A percentile compares a stretch with the other conserved stretches of the same genome.
Conservation (phyloP, 2,113 vertebrate species). For the western clawed frog (Xenopus tropicalis) region DNA sequence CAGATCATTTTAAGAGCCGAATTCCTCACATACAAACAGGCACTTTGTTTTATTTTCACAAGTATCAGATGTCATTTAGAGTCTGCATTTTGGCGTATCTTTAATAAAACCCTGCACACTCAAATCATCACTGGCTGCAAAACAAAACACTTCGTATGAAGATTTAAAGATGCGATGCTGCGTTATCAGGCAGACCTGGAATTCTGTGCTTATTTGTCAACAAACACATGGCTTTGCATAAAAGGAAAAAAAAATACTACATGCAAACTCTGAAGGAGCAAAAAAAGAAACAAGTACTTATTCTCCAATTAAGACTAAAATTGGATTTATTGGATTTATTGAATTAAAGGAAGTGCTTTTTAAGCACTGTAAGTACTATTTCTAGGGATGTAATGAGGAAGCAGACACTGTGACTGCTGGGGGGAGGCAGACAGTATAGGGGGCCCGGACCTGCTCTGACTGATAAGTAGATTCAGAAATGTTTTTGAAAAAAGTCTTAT, state of each 20-base stretch:
- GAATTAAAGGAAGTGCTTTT: too few relatives aligned
- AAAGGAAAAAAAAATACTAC: conserved; percentile 12
- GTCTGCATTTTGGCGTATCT: conserved; percentile 18
- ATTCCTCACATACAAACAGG: conserved; percentile 23
- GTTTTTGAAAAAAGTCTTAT: too few relatives aligned
- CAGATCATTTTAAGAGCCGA: conserved; percentile 16
- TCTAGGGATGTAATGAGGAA: too few relatives aligned
- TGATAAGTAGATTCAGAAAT: too few relatives aligned
- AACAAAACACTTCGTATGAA: conserved; percentile 24
- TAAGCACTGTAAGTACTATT: too few relatives aligned
- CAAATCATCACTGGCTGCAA: conserved; percentile 33
- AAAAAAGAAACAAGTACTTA: conserved; percentile 17
- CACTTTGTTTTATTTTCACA: conserved; percentile 24
- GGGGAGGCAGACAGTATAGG: too few relatives aligned
- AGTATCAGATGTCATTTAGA: conserved; percentile 35
- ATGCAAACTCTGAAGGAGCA: conserved; percentile 12
- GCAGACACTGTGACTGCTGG: too few relatives aligned
- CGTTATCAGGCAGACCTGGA: conserved; percentile 16
- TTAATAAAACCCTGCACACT: conserved; percentile 34
- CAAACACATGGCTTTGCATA: conserved; percentile 27
- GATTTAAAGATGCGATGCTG: conserved; percentile 16
- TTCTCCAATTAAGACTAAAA: conserved; percentile 4
- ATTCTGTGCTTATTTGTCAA: conserved; percentile 28
- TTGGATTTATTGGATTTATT: too few relatives aligned
- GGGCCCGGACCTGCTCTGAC: too few relatives aligned